Percentiles rank a stretch among this genome's conserved stretches.
Evolutionary conservation across 2,797 vertebrate genomes (phyloP).

Genomic region (Halcyon badia): DNA sequence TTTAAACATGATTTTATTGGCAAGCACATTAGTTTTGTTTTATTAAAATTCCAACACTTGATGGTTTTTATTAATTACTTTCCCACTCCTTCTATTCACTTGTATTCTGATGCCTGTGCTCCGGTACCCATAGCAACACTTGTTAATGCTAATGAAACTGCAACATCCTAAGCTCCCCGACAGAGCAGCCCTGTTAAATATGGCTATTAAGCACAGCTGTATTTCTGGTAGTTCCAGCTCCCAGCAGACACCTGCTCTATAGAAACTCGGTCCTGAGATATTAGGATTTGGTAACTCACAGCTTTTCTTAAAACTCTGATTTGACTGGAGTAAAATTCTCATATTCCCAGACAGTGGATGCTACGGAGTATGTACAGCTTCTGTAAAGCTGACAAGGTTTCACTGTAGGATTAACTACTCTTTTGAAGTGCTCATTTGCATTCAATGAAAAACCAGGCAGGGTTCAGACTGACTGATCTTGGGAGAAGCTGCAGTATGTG

Average conservation of each 20-base stretch:
- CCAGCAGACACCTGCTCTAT: conserved; percentile 66
- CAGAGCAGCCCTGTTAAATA: conserved; percentile 81
- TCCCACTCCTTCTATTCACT: conserved; percentile 65
- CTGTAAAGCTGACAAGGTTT: conserved; percentile 52
- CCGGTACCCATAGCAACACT: conserved; percentile 85
- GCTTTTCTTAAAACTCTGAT: conserved; percentile 58
- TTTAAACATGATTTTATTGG: conserved; percentile 54
- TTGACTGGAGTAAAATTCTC: conserved; percentile 11
- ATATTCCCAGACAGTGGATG: background rate
- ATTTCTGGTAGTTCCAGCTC: conserved; percentile 74
- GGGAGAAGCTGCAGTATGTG: background rate
- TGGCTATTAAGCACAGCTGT: conserved; percentile 76
- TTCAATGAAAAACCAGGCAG: conserved; percentile 54
- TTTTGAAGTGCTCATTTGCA: conserved; percentile 71
- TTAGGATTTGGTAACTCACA: conserved; percentile 43
- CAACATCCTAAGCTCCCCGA: conserved; percentile 78
- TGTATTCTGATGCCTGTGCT: conserved; percentile 70
- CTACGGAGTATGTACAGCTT: background rate
- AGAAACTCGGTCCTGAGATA: conserved; percentile 50
- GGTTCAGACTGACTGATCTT: conserved; percentile 51
- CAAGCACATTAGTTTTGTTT: conserved; percentile 42
- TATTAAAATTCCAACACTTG: conserved; percentile 68
- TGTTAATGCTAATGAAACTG: conserved; percentile 83
- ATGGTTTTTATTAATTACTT: conserved; percentile 73
- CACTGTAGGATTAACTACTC: conserved; percentile 52